Conservation (phyloP, 1,140 invertebrate species). For the Coelopa frigida region DNA sequence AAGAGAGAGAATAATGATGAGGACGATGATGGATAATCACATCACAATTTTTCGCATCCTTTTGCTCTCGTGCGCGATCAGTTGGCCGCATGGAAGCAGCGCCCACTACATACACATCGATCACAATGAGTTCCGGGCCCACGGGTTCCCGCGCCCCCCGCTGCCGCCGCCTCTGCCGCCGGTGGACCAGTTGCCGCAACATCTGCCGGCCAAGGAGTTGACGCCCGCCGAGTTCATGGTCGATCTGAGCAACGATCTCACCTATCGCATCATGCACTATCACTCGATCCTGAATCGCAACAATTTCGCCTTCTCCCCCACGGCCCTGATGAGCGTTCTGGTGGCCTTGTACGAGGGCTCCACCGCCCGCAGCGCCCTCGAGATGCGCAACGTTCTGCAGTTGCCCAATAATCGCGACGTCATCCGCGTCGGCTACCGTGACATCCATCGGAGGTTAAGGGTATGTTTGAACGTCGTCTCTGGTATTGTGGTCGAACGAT, state of each 20-base stretch:
- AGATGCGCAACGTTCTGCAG: slow-evolving; percentile 59
- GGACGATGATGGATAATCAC: too few relatives aligned
- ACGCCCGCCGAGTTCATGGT: slow-evolving; percentile 64
- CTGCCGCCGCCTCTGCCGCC: slow-evolving; percentile 18
- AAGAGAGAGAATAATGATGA: too few relatives aligned
- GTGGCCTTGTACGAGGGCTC: slow-evolving; percentile 71
- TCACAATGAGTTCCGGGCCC: slow-evolving; percentile 35
- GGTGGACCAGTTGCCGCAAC: slow-evolving; percentile 23
- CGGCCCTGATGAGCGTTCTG: slow-evolving; percentile 66
- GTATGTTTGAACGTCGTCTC: too few relatives aligned
- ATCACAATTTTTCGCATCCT: too few relatives aligned
- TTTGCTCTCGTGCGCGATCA: too few relatives aligned
- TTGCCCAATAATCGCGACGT: slow-evolving; percentile 62
- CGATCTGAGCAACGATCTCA: slow-evolving; percentile 68
- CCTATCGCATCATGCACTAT: slow-evolving; percentile 61
- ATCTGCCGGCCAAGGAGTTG: slow-evolving; percentile 25
- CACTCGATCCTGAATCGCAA: slow-evolving; percentile 60
- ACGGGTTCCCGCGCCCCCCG: slow-evolving; percentile 28
- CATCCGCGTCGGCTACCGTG: slow-evolving; percentile 66
- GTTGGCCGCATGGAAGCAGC: not conserved
- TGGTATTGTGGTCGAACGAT: too few relatives aligned
- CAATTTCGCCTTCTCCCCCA: slow-evolving; percentile 78
- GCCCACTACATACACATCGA: slow-evolving; percentile 39
- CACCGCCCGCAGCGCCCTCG: slow-evolving; percentile 56
- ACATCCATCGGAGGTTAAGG: slow-evolving; percentile 67